Base-by-base conservation (phyloP, 2,797 vertebrate species). In the Naso thynnoides region DNA sequence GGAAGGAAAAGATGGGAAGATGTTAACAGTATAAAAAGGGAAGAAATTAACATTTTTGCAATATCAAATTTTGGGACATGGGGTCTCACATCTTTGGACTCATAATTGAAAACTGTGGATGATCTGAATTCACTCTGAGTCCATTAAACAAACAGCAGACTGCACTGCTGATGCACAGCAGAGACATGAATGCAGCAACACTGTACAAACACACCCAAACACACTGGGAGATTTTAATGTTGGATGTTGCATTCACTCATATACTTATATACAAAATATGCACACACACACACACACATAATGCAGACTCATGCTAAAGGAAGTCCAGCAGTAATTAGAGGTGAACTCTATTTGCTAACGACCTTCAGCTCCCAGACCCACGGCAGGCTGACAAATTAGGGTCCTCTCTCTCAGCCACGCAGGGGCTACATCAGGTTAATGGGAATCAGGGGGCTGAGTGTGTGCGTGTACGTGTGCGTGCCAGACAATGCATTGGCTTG, bases 371-470 rank as follows among this genome's bases (percentile, higher is more conserved):
- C 70, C 76, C 73, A 85, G 87, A 90, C 83, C 88, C 85, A 76
- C 49, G 53, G 76, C 74, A 81, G 86, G 76, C 85, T 92, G 89
- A 92, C 89, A 90, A 93, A 93, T 94, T 89, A 91, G 82, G 88
- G 86, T 89, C 90, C 86, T 83, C 80, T 70, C 64, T 86, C 82
- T 68, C 70, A 70, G 85, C 82, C 72, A 81, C 27, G 39, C 72
- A 64, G 82, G 81, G 88, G 86, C 87, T 82, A 55, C 86, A 79
- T 82, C 78, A 88, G 93, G 94, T 94, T 94, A 95, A 94, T 94
- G 83, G 84, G 85, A 91, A 91, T 82, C 85, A 84, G 68, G 75
- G 80, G 72, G 70, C 54, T 72, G 70, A 31, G 63, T 53, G 56
- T 50, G 68, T 52, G 70, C 42, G 55, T 26, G 15, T 11, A 31